Base-by-base conservation (phyloP, 2,113 vertebrate genomes). In the Misgurnus mizolepis region DNA sequence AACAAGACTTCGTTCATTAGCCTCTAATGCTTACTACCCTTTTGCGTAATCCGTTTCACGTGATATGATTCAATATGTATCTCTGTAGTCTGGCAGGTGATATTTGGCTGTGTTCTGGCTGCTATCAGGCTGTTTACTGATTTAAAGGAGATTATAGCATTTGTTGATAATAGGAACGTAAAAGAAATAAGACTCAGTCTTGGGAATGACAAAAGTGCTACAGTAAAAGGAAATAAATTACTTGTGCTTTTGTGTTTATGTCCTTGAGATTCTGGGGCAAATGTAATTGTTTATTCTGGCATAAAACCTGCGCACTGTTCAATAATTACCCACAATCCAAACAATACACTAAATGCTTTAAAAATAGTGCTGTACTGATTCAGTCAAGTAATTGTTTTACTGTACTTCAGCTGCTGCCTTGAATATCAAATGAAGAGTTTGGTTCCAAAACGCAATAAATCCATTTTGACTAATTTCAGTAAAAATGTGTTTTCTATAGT, bases 141-240 rank as follows among this genome's bases (percentile, higher is more conserved):
- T 66, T 77, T 67, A 14, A 77, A 76, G 40, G 43, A 64, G 43
- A 53, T 77, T 27, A 77, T 77, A 18, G 62, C 45, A 53, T 27
- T 41, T 40, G 18, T 40, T 40, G 62, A 66, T 66, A 34, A 34
- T 34, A 34, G 27, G 27, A 34, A 47, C 47, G 40, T 77, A 55
- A 65, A 77, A 66, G 62, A 66, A 47, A 77, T 77, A 50, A 41
- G 45, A 66, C 40, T 65, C 10, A 22, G 72, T 75, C 73, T 75
- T 49, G 60, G 43, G 43, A 39, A 64, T 75, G 43, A 39, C 60
- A 75, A 58, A 64, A 64, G 27, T 76, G 15, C 41, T 49, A 45
- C 7, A 47, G 74, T 39, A 5, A 12, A 6, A 7, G 49, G 7
- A 50, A 58, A 64, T 22, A 76, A 47, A 64, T 58, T 53, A 14